Evolutionary conservation across 2,888 invertebrate species (phyloP).

Genomic region (Glomeris marginata): DNA sequence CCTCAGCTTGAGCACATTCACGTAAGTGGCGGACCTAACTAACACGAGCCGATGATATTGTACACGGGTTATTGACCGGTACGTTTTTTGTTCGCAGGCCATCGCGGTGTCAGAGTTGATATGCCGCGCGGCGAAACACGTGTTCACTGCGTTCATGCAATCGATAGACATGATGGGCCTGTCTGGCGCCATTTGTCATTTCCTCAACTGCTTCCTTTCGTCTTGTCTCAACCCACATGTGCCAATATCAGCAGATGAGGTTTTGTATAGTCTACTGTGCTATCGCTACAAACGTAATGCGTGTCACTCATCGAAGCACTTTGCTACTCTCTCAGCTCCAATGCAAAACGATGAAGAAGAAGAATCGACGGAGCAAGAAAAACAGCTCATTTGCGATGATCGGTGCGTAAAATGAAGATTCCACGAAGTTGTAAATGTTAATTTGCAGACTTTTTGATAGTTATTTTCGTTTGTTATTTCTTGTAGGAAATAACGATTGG

Average conservation of each 20-base stretch:
- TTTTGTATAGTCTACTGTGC: conserved; percentile 22
- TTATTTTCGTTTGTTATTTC: background rate
- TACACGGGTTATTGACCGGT: background rate
- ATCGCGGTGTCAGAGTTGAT: conserved; percentile 84
- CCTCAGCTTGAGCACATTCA: conserved; percentile 59
- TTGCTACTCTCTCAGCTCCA: conserved; percentile 32
- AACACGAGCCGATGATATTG: background rate
- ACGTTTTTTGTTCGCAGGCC: conserved; percentile 40
- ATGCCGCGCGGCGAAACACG: conserved; percentile 77
- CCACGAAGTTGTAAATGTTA: too few species aligned
- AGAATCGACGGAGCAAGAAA: conserved; percentile 43
- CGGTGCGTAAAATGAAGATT: too few species aligned
- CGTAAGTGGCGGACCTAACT: conserved; percentile 24
- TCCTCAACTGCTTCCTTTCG: conserved; percentile 87
- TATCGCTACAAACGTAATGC: background rate
- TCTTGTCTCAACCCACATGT: conserved; percentile 54
- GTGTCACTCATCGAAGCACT: background rate
- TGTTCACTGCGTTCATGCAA: conserved; percentile 83
- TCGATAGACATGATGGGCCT: conserved; percentile 79
- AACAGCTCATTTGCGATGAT: conserved; percentile 31
- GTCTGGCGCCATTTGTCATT: conserved; percentile 82
- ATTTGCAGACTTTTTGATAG: too few species aligned
- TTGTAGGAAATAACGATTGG: conserved; percentile 59
- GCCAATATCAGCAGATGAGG: conserved; percentile 50
- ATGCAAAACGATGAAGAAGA: conserved; percentile 38